phyloP scores from a whole-genome alignment of 2,888 invertebrate genomes.

The Ptilodon capucinus region DNA sequence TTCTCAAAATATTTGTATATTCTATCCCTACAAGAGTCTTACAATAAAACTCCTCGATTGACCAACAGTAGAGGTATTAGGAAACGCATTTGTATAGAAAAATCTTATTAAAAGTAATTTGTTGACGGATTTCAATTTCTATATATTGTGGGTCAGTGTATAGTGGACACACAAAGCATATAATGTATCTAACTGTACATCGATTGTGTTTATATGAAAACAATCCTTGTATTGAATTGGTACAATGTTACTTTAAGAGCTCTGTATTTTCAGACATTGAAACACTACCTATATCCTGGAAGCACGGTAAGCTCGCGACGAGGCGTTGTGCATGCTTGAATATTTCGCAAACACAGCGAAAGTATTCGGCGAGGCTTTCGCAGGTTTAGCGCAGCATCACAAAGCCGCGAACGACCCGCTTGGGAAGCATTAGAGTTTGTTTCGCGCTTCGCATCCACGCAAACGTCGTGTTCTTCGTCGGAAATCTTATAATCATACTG shows the following conservation, averaged over 20 bases:
- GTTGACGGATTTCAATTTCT: too few species aligned
- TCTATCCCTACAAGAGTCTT: too few species aligned
- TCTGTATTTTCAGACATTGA: background rate
- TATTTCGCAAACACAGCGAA: background rate
- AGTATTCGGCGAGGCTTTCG: constrained; percentile 6
- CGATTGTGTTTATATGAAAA: background rate
- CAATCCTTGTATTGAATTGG: background rate
- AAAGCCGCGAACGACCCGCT: constrained; percentile 28
- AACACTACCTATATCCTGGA: too few species aligned
- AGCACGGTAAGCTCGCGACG: background rate
- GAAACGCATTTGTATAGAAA: too few species aligned
- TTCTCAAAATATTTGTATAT: too few species aligned
- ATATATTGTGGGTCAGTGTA: too few species aligned
- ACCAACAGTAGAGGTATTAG: too few species aligned
- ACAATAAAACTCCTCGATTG: too few species aligned
- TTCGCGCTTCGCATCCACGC: constrained; percentile 14
- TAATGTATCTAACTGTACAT: too few species aligned
- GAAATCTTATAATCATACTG: constrained; percentile 30
- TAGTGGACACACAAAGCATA: too few species aligned
- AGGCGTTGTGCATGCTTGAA: constrained; percentile 5
- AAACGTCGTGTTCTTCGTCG: constrained; percentile 26
- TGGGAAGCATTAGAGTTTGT: constrained; percentile 47
- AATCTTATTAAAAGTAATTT: too few species aligned
- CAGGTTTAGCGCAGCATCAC: constrained; percentile 14
- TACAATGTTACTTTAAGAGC: background rate